A percentile compares a stretch with the other conserved stretches of the same genome.
phyloP scores from a whole-genome alignment of 2,888 invertebrate genomes.

The Thumatha senex region DNA sequence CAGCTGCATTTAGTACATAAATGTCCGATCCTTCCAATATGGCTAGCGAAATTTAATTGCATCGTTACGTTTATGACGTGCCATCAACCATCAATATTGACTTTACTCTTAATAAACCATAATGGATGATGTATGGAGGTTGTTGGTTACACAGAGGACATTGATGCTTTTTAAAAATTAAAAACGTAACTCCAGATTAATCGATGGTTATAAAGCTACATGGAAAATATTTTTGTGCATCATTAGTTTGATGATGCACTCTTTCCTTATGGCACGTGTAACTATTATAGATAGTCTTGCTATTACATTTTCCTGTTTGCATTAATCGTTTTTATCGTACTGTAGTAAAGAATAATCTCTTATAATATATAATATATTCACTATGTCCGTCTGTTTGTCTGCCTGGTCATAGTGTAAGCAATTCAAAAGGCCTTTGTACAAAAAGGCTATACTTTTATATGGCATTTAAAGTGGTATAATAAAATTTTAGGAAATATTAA shows the following conservation, averaged over 20 bases:
- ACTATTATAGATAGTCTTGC: slow-evolving; percentile 35
- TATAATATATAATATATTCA: no score
- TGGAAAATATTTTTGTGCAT: slow-evolving; percentile 79
- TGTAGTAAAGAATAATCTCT: neutral
- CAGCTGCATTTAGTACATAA: slow-evolving; percentile 35
- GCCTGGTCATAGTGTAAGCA: no score
- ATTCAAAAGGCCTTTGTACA: no score
- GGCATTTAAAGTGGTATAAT: no score
- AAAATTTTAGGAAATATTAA: no score
- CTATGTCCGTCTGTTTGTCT: no score
- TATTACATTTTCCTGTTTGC: slow-evolving; percentile 25
- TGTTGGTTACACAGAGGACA: neutral
- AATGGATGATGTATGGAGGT: slow-evolving; percentile 64
- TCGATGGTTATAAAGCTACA: slow-evolving; percentile 73
- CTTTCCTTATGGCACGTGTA: slow-evolving; percentile 42
- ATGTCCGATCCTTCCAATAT: slow-evolving; percentile 39
- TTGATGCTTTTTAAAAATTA: slow-evolving; percentile 1
- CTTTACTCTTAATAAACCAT: slow-evolving; percentile 73
- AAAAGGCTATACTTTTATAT: no score
- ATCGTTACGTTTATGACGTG: slow-evolving; percentile 49
- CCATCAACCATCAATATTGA: slow-evolving; percentile 74
- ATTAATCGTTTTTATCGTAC: slow-evolving; percentile 24
- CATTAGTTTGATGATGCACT: slow-evolving; percentile 64
- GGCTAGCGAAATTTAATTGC: slow-evolving; percentile 64
- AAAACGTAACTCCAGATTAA: slow-evolving; percentile 70